phyloP scores from a whole-genome alignment of 2,797 vertebrate genomes.

The Xenopus petersii region DNA sequence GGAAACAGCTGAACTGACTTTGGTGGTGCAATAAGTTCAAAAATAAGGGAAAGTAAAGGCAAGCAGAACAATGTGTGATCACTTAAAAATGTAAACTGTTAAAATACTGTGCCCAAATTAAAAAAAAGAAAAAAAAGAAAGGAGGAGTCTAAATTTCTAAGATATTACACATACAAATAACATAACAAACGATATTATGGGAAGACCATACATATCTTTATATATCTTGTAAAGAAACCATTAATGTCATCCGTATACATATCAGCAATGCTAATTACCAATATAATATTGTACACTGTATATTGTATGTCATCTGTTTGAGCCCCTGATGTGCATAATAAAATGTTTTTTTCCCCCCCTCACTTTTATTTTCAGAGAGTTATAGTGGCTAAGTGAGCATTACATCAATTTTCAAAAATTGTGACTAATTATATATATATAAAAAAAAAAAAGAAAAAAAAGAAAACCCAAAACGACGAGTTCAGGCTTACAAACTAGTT shows the following conservation, averaged over 20 bases:
- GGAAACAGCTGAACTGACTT: no score
- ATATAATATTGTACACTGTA: constrained; percentile 36
- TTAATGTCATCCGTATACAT: background rate
- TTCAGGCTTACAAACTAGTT: constrained; percentile 56
- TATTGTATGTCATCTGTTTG: constrained; percentile 17
- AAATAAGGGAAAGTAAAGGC: background rate
- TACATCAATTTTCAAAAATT: constrained; percentile 12
- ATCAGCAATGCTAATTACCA: constrained; percentile 15
- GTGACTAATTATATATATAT: background rate
- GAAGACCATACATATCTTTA: constrained; percentile 28
- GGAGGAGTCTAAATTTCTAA: constrained; percentile 18
- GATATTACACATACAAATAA: constrained; percentile 18
- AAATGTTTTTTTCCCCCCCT: constrained; percentile 7
- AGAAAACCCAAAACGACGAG: constrained; percentile 48
- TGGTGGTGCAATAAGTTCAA: no score
- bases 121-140: background rate
- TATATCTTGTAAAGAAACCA: background rate
- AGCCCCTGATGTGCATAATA: constrained; percentile 28
- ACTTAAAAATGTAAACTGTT: constrained; percentile 38
- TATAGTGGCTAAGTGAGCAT: constrained; percentile 24
- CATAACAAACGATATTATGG: constrained; percentile 19
- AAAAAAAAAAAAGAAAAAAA: background rate
- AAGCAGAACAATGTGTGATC: constrained; percentile 20
- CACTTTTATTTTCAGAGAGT: constrained; percentile 1
- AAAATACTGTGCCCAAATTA: constrained; percentile 34